Conservation (phyloP, 2,797 vertebrate species). For the Picus viridis region DNA sequence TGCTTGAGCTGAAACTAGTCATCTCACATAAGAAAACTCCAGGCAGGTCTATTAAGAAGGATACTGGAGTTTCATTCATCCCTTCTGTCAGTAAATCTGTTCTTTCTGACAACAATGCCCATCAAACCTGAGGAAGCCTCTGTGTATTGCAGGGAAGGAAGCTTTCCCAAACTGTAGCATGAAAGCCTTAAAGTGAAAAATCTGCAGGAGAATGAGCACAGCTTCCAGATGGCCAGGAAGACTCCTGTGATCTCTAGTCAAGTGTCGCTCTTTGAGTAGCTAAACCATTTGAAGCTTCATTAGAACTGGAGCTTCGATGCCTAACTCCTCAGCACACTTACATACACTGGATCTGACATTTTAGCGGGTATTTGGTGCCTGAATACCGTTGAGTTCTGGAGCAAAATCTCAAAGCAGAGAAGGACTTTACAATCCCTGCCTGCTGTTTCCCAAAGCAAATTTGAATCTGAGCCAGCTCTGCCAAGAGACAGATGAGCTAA, state of each 20-base stretch:
- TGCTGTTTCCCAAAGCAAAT: constrained; percentile 1
- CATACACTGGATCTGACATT: not conserved
- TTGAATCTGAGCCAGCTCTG: not conserved
- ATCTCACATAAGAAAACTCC: not conserved
- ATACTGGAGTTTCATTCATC: constrained; percentile 36
- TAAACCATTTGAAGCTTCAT: constrained; percentile 12
- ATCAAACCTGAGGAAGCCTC: constrained; percentile 8
- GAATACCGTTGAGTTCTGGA: not conserved
- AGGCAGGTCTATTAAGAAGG: not conserved
- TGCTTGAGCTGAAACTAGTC: constrained; percentile 14
- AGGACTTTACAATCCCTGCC: not conserved
- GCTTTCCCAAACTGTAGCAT: not conserved
- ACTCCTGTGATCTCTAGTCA: not conserved
- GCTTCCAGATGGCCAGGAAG: constrained; percentile 11
- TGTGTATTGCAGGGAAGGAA: constrained; percentile 8
- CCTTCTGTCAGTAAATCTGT: constrained; percentile 35
- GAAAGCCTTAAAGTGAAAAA: constrained; percentile 13
- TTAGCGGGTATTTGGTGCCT: not conserved
- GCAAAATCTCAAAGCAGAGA: not conserved
- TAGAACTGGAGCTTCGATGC: not conserved
- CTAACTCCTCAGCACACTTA: not conserved
- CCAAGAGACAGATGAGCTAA: constrained; percentile 41
- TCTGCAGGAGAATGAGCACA: not conserved
- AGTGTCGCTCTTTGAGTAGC: not conserved
- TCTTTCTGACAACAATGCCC: not conserved